Evolutionary conservation across 1,140 invertebrate species (phyloP), one percentile per base, ranked within the genome.

Genomic region (Gryllus bimaculatus): DNA sequence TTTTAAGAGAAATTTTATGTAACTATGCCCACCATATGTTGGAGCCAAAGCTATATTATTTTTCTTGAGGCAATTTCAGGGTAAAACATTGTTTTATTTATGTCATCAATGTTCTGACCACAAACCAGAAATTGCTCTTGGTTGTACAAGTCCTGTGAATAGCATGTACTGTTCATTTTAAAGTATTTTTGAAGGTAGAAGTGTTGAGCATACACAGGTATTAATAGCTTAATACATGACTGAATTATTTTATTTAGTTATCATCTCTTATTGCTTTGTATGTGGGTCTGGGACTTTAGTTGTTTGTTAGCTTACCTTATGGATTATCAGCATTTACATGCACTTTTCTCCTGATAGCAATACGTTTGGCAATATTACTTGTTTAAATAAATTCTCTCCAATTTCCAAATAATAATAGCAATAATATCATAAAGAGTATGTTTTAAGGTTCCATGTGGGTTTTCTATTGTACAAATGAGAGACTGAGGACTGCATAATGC

Each of bases 61-160:
- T 66, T 66, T 66, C 54, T 18, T 10, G 18, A 3, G 10, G 54
- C 18, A 66, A 66, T 13, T 66, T 66, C 54, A 66, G 10, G 26
- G 26, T 39, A 39, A 39, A 39, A 39, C 26, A 39, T 39, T 39
- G 26, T 66, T 13, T 66, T 66, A 13, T 66, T 66, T 13, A 10
- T 66, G 54, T 66, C 54, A 77, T 39, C 47, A 49, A 15, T 20
- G 10, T 73, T 78, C 78, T 78, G 78, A 78, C 78, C 78, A 78
- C 26, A 49, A 78, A 78, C 78, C 78, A 78, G 26, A 47, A 78
- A 74, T 74, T 78, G 78, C 78, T 78, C 66, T 78, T 78, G 78
- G 66, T 78, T 74, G 47, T 13, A 13, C 47, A 75, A 13, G 74
- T 21, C 2, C 74, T 26, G n/a, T 47, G 74, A 10, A 47, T 75